Conservation (phyloP, 2,797 vertebrate species). For the Hippocampus kuda region DNA sequence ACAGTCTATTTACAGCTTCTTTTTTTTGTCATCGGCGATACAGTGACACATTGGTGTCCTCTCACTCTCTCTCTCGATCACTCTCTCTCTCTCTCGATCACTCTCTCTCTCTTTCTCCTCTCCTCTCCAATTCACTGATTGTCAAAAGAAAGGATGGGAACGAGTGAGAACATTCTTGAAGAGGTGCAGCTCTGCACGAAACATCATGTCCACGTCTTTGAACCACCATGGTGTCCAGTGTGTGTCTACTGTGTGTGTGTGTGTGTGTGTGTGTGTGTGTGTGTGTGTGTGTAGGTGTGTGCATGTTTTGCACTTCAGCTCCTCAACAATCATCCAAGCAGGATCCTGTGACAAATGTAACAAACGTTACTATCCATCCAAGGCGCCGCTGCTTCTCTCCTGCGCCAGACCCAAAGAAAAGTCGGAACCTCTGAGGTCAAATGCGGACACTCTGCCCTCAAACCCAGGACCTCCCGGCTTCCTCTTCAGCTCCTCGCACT, state of each 20-base stretch:
- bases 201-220: slow-evolving; percentile 30
- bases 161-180: slow-evolving; percentile 59
- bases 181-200: slow-evolving; percentile 45
- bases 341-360: slow-evolving; percentile 48
- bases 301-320: slow-evolving; percentile 37
- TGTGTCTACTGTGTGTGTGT: slow-evolving; percentile 14
- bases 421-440: slow-evolving; percentile 66
- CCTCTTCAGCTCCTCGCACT: slow-evolving; percentile 99
- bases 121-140: slow-evolving; percentile 60
- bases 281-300: neutral
- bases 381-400: slow-evolving; percentile 50
- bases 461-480: slow-evolving; percentile 80
- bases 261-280: neutral
- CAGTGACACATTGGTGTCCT: slow-evolving; percentile 51
- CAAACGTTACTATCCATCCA: slow-evolving; percentile 56
- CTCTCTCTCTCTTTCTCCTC: slow-evolving; percentile 28
- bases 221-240: slow-evolving; percentile 42
- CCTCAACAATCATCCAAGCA: slow-evolving; percentile 53
- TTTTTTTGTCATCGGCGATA: slow-evolving; percentile 48
- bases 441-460: slow-evolving; percentile 58
- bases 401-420: slow-evolving; percentile 63
- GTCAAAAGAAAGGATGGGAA: slow-evolving; percentile 67
- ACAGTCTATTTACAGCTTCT: slow-evolving; percentile 65
- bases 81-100: no score
- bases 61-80: no score